Percentiles rank a stretch among this genome's conserved stretches.
These are phyloP conservation scores for Eurystomus gularis DNA, from an alignment of 2,113 vertebrate genomes.

Conservation along the genomic window DNA sequence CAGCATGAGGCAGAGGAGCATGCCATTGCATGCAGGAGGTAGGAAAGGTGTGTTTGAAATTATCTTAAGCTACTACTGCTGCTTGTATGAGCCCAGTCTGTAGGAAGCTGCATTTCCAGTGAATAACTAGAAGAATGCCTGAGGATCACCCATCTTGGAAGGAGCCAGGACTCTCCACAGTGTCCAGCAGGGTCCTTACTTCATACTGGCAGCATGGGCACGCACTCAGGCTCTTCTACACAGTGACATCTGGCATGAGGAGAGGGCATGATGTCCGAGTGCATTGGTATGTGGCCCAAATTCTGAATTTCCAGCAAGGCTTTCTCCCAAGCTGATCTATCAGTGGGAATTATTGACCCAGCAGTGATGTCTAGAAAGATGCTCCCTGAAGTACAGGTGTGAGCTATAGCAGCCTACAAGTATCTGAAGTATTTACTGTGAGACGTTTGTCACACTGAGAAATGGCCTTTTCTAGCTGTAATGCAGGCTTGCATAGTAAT, in stretches of 20 bases:
- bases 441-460: not conserved
- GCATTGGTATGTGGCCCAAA: not conserved
- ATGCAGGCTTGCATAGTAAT: not conserved
- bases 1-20: not conserved
- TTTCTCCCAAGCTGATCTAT: not conserved
- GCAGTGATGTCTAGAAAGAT: not conserved
- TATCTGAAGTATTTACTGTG: not conserved
- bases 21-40: not conserved
- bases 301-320: not conserved
- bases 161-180: not conserved
- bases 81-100: not conserved
- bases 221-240: not conserved
- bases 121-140: not conserved
- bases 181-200: not conserved
- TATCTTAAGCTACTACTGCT: not conserved
- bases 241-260: not conserved
- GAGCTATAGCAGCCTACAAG: not conserved
- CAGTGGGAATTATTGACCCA: not conserved
- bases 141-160: not conserved
- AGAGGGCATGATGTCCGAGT: not conserved
- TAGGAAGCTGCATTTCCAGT: not conserved
- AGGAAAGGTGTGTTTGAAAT: not conserved
- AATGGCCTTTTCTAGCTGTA: not conserved
- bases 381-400: not conserved
- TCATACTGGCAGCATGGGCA: fast-evolving